Percentiles rank a stretch among this genome's conserved stretches.
These are phyloP conservation scores for Sclerurus mexicanus DNA, from an alignment of 2,113 vertebrate genomes.

Conservation along the genomic window DNA sequence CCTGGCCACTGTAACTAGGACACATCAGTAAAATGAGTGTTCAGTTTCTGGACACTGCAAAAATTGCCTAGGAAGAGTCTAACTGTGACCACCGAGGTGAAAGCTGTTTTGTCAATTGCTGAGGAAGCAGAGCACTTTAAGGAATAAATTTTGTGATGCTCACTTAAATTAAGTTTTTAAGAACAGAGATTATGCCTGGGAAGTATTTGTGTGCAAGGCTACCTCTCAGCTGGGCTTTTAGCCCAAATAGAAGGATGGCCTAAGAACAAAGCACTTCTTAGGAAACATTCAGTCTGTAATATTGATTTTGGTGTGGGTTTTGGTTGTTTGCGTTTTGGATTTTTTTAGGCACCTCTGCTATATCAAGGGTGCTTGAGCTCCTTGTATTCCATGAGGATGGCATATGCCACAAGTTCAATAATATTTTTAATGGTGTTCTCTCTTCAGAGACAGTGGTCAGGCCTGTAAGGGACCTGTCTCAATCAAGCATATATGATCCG, in stretches of 20 bases:
- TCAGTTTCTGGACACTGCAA: background rate
- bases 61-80: background rate
- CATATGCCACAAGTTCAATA: background rate
- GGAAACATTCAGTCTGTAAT: background rate
- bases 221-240: background rate
- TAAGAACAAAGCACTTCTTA: background rate
- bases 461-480: slow-evolving; percentile 61
- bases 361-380: background rate
- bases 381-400: background rate
- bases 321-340: background rate
- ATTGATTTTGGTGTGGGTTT: background rate
- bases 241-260: background rate
- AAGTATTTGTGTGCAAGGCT: background rate
- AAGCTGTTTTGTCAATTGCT: background rate
- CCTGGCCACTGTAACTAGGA: no score
- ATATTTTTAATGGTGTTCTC: background rate
- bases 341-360: background rate
- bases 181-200: background rate
- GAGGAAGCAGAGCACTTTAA: background rate
- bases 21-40: background rate
- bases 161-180: background rate
- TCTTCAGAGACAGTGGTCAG: slow-evolving; percentile 67
- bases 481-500: slow-evolving; percentile 81
- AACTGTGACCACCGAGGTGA: background rate
- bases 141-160: background rate